Conservation (phyloP, 1,140 invertebrate genomes). For the Penaeus japonicus region DNA sequence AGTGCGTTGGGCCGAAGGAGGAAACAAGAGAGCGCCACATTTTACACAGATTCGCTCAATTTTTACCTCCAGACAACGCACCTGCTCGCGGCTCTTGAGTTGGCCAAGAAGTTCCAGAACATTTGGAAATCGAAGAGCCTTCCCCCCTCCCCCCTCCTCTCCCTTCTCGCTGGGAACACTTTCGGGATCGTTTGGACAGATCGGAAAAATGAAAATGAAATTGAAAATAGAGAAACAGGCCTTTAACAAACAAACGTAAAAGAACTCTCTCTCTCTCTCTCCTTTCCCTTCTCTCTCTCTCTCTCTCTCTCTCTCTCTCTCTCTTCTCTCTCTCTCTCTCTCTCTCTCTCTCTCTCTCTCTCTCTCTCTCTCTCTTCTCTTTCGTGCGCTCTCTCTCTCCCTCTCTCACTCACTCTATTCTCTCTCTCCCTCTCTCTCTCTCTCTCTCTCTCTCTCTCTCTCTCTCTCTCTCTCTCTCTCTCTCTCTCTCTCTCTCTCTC, state of each 20-base stretch:
- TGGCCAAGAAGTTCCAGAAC: not conserved
- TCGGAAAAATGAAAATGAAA: not conserved
- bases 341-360: no score
- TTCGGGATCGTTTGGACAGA: not conserved
- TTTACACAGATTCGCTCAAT: no score
- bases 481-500: not conserved
- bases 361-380: no score
- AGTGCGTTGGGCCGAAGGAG: no score
- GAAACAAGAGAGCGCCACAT: no score
- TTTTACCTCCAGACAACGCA: not conserved
- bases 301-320: no score
- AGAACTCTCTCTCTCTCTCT: no score
- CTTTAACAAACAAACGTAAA: no score
- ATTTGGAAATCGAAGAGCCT: not conserved
- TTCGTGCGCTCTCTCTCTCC: no score
- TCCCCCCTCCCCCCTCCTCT: not conserved
- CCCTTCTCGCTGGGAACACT: not conserved
- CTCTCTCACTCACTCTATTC: not conserved
- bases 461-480: not conserved
- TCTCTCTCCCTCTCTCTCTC: not conserved
- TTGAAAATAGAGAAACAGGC: no score
- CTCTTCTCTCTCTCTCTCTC: not conserved
- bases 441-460: no score
- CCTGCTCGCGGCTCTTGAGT: not conserved
- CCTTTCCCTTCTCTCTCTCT: not conserved